These are phyloP conservation scores for Psilopogon haemacephalus DNA, from an alignment of 2,113 vertebrate species.

Conservation along the genomic window DNA sequence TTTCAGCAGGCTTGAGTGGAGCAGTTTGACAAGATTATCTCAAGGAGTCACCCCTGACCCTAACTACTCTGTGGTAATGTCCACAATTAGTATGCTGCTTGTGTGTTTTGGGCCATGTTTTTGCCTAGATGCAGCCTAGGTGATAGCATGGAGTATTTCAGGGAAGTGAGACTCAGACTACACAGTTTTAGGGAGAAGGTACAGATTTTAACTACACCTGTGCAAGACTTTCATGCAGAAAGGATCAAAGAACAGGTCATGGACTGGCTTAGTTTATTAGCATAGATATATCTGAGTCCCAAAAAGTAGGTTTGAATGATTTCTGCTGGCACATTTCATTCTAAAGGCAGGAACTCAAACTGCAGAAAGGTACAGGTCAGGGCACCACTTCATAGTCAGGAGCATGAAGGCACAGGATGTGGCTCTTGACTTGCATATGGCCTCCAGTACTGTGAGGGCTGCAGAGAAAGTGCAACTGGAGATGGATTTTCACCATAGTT, in stretches of 20 bases:
- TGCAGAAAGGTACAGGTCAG: background rate
- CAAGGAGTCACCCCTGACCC: background rate
- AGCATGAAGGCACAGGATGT: background rate
- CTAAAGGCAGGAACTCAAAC: background rate
- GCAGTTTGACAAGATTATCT: background rate
- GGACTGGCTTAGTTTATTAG: background rate
- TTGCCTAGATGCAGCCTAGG: background rate
- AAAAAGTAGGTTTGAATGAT: background rate
- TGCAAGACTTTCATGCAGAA: background rate
- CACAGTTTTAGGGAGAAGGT: background rate
- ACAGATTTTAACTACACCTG: background rate
- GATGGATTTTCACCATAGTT: background rate
- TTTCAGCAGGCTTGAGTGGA: background rate
- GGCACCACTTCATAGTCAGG: accelerated
- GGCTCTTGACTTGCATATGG: background rate
- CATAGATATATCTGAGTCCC: background rate
- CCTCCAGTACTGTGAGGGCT: accelerated
- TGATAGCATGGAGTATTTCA: background rate
- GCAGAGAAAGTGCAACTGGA: background rate
- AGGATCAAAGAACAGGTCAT: background rate
- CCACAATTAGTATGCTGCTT: background rate
- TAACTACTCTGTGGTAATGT: background rate
- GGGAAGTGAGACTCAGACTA: background rate
- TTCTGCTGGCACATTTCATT: background rate
- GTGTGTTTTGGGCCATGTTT: background rate